A percentile compares a stretch with the other conserved stretches of the same genome.
phyloP scores from a whole-genome alignment of 2,113 vertebrate genomes.

The Coryphaenoides rupestris region DNA sequence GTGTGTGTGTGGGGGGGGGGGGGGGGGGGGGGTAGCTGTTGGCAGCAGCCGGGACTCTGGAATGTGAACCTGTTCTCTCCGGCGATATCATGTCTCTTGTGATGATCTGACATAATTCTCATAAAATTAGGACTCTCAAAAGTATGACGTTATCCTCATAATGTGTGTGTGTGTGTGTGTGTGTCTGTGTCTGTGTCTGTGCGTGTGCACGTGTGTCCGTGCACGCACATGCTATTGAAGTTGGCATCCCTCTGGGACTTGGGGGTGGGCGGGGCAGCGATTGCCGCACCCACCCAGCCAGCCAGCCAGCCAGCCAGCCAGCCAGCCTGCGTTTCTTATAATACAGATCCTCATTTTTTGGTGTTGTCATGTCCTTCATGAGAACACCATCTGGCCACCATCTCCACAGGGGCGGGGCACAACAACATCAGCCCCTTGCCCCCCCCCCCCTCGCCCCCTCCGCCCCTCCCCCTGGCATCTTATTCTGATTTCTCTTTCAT shows the following conservation, averaged over 20 bases:
- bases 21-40: too few relatives aligned
- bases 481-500: constrained; percentile 9
- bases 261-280: constrained; percentile 8
- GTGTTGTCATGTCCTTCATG: constrained; percentile 52
- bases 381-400: constrained; percentile 58
- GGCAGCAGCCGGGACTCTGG: too few relatives aligned
- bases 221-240: neutral
- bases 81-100: too few relatives aligned
- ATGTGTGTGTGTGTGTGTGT: neutral
- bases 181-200: too few relatives aligned
- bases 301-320: constrained; percentile 20
- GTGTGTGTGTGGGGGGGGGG: too few relatives aligned
- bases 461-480: constrained; percentile 2
- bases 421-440: neutral
- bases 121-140: too few relatives aligned
- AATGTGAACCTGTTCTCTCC: too few relatives aligned
- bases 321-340: constrained; percentile 31
- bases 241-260: constrained; percentile 7
- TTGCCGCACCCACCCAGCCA: constrained; percentile 20
- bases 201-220: neutral
- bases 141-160: too few relatives aligned
- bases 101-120: too few relatives aligned
- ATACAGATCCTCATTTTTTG: constrained; percentile 47
- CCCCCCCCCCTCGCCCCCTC: constrained; percentile 11
- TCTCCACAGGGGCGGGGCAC: constrained; percentile 23